Conservation (phyloP, 2,113 vertebrate genomes). For the Platycercus adscitus region DNA sequence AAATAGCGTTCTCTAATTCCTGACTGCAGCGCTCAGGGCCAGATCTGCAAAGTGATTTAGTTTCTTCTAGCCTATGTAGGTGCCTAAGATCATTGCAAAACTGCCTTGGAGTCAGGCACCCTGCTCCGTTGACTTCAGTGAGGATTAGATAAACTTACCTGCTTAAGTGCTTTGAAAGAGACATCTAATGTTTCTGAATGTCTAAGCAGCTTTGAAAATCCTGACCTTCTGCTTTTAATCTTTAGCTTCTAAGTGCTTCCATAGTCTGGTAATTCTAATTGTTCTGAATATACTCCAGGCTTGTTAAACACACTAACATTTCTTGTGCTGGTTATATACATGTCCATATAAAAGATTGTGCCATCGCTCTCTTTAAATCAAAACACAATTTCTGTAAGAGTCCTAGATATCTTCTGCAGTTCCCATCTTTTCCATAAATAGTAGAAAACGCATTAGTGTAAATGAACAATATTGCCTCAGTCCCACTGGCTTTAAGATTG, state of each 20-base stretch:
- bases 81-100: neutral
- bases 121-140: neutral
- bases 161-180: constrained; percentile 24
- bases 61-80: neutral
- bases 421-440: neutral
- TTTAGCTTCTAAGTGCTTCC: neutral
- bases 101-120: neutral
- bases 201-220: constrained; percentile 32
- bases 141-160: neutral
- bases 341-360: neutral
- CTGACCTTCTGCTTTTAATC: neutral
- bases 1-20: neutral
- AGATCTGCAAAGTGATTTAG: neutral
- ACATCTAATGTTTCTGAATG: neutral
- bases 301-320: neutral
- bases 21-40: neutral
- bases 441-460: neutral
- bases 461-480: neutral
- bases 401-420: neutral
- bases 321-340: neutral
- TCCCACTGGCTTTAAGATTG: neutral
- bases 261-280: neutral
- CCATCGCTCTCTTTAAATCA: neutral
- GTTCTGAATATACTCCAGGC: neutral
- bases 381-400: neutral